Evolutionary conservation across 2,113 vertebrate species (phyloP), one percentile per base, ranked within the genome.

Genomic region (Chionis minor): DNA sequence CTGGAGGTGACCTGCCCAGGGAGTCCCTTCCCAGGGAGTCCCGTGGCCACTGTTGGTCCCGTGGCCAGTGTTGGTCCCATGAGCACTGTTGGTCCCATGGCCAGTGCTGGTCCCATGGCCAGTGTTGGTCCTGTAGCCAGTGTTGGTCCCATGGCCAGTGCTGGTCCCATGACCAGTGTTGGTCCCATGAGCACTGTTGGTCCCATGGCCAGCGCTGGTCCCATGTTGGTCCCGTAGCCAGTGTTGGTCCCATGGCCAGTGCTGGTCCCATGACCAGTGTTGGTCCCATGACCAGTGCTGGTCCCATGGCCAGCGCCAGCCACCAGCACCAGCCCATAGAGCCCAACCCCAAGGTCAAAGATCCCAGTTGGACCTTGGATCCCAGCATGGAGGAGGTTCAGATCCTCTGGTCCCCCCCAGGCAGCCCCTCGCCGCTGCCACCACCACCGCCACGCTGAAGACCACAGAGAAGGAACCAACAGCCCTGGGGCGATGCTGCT

Each of bases 321-420:
- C 51, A 9, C 75, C 66, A 32, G 5, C 24, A 69, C 16, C 30
- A 12, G 5, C 70, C 42, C 75, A 8, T 1, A 9, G 59, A 40
- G 16, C 69, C 42, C 62, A 32, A 2, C 24, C 7, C 38, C 12
- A 1, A 11, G 52, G 7, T 33, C 55, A 14, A 12, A 42, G 26
- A 5, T 7, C 66, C 33, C 52, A 3, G 14, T 19, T 38, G 38
- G 38, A 38, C 38, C 38, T 38, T 22, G 26, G 52, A 71, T 17
- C 38, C 44, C 47, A 52, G 35, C 6, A 11, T 2, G 0, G 13
- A 21, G 40, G 8, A 0, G 49, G 49, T 24, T 24, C 49, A 3
- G 42, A 5, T 5, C 42, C 42, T 42, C 33, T 10, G 3, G 13
- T n/a, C 26, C 24, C 17, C 44, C 70, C 44, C 47, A 35, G 8